Conservation (phyloP, 37 sponge, comb jelly and placozoan genomes). For the Hormiphora californensis region DNA sequence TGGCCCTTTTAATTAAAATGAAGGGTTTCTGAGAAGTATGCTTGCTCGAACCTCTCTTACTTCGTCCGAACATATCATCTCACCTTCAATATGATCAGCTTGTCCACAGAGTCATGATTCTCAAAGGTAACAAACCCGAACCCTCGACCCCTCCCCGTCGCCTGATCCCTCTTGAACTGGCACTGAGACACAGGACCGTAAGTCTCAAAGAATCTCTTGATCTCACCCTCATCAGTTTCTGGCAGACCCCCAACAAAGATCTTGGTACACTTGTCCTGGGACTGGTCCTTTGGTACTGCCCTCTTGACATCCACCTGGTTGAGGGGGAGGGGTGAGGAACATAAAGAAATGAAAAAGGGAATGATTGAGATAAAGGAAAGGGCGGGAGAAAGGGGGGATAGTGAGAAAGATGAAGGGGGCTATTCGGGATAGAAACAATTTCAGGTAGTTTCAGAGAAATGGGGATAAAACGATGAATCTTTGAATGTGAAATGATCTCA, state of each 20-base stretch:
- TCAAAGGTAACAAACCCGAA: slow-evolving; percentile 44
- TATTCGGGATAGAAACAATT: neutral
- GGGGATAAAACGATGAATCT: neutral
- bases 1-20: neutral
- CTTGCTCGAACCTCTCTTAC: neutral
- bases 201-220: slow-evolving; percentile 21
- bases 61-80: neutral
- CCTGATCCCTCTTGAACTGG: slow-evolving; percentile 52
- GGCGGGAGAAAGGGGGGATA: neutral
- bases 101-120: slow-evolving; percentile 31
- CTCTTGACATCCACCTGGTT: slow-evolving; percentile 43
- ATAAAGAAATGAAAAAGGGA: neutral
- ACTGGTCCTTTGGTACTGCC: slow-evolving; percentile 53
- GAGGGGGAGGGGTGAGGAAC: no score
- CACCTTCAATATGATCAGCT: slow-evolving; percentile 43
- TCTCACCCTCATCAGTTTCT: slow-evolving; percentile 13
- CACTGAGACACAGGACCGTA: slow-evolving; percentile 40
- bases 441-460: neutral
- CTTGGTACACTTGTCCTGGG: slow-evolving; percentile 30
- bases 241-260: slow-evolving; percentile 38
- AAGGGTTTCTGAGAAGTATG: neutral
- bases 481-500: neutral
- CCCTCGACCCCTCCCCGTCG: slow-evolving; percentile 16
- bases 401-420: neutral
- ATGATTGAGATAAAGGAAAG: neutral